Evolutionary conservation across 2,113 vertebrate species (phyloP).

Genomic region (Raja brachyura): DNA sequence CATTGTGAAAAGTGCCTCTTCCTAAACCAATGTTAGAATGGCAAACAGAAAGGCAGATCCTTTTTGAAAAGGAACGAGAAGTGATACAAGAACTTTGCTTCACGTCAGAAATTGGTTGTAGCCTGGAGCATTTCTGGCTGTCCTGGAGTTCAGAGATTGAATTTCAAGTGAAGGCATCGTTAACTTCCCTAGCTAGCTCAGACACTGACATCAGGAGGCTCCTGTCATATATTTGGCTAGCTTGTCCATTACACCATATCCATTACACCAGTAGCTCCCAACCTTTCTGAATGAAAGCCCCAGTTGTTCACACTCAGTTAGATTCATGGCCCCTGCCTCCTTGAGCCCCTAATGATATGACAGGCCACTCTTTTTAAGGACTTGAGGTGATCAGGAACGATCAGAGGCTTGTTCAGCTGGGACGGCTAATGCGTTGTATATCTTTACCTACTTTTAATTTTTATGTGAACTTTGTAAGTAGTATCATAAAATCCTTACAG

Average conservation of each 20-base stretch:
- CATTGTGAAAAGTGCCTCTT: neutral
- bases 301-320: too few species aligned
- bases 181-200: neutral
- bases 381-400: too few species aligned
- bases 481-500: too few species aligned
- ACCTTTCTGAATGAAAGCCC: too few species aligned
- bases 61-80: neutral
- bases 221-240: neutral
- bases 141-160: neutral
- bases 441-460: too few species aligned
- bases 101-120: neutral
- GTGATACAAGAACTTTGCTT: neutral
- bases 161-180: neutral
- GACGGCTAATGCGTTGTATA: too few species aligned
- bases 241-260: neutral
- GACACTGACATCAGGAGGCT: neutral
- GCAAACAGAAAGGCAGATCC: neutral
- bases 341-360: too few species aligned
- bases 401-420: too few species aligned
- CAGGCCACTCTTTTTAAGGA: too few species aligned
- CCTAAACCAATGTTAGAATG: neutral
- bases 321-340: too few species aligned
- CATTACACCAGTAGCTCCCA: neutral
- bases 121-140: neutral
- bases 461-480: too few species aligned